A percentile compares a stretch with the other conserved stretches of the same genome.
Evolutionary conservation across 2,113 vertebrate genomes (phyloP).

Genomic region (Eonycteris spelaea): DNA sequence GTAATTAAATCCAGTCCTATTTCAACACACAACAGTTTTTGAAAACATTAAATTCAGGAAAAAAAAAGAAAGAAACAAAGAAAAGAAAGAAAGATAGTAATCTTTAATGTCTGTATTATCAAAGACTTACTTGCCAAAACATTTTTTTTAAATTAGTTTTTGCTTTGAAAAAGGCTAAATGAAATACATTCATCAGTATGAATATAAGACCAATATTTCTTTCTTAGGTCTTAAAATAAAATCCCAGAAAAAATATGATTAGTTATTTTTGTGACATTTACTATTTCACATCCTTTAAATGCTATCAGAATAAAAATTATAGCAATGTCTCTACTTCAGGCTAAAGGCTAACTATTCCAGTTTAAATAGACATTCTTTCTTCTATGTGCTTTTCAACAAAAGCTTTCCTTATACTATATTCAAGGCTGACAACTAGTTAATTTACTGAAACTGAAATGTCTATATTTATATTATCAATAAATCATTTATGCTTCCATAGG

Average conservation of each 20-base stretch:
- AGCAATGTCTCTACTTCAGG: constrained; percentile 36
- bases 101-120: background rate
- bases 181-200: background rate
- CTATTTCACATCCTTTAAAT: constrained; percentile 38
- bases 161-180: constrained; percentile 5
- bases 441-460: constrained; percentile 31
- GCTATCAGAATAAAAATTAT: constrained; percentile 54
- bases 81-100: background rate
- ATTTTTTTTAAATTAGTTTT: background rate
- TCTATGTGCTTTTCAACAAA: constrained; percentile 56
- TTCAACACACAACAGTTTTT: background rate
- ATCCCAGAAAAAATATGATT: background rate
- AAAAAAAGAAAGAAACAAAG: background rate
- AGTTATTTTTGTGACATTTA: constrained; percentile 46
- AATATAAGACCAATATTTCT: background rate
- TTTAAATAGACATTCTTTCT: constrained; percentile 42
- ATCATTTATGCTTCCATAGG: constrained; percentile 44
- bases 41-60: background rate
- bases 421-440: constrained; percentile 52
- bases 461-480: constrained; percentile 67
- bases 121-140: background rate
- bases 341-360: constrained; percentile 23
- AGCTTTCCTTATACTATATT: constrained; percentile 47
- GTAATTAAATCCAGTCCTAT: background rate
- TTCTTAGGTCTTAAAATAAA: constrained; percentile 44